These are phyloP conservation scores for Neogale vison DNA, from an alignment of 2,113 vertebrate genomes.

Conservation along the genomic window DNA sequence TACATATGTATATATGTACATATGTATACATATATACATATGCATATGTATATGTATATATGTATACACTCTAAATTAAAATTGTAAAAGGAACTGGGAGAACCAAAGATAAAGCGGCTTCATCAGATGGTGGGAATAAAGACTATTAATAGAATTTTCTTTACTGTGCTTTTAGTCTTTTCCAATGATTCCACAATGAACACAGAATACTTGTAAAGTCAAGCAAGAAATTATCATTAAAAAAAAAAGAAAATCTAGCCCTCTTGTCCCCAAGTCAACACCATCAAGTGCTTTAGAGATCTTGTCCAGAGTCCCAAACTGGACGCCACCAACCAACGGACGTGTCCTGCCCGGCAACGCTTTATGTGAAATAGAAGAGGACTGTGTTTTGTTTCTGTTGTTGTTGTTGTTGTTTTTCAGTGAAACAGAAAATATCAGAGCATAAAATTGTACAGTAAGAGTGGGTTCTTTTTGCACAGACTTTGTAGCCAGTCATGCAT, in stretches of 20 bases:
- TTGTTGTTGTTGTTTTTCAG: background rate
- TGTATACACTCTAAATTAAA: background rate
- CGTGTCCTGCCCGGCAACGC: background rate
- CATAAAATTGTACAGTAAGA: background rate
- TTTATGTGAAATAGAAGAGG: background rate
- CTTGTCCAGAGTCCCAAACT: background rate
- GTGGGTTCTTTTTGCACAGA: background rate
- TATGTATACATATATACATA: background rate
- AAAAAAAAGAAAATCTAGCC: background rate
- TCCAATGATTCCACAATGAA: background rate
- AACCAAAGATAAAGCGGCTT: background rate
- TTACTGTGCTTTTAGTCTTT: background rate
- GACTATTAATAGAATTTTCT: background rate
- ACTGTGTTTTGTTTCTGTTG: background rate
- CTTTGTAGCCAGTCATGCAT: rapidly evolving
- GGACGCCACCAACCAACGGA: too few relatives aligned
- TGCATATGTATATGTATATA: background rate
- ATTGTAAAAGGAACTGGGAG: background rate
- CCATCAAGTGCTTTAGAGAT: background rate
- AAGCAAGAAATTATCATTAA: background rate
- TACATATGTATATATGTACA: background rate
- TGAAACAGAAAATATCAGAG: background rate
- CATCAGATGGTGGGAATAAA: background rate
- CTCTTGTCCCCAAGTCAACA: background rate
- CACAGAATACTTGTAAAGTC: background rate